A percentile compares a stretch with the other conserved stretches of the same genome.
Evolutionary conservation across 2,797 vertebrate species (phyloP).

Genomic region (Otolemur crassicaudatus): DNA sequence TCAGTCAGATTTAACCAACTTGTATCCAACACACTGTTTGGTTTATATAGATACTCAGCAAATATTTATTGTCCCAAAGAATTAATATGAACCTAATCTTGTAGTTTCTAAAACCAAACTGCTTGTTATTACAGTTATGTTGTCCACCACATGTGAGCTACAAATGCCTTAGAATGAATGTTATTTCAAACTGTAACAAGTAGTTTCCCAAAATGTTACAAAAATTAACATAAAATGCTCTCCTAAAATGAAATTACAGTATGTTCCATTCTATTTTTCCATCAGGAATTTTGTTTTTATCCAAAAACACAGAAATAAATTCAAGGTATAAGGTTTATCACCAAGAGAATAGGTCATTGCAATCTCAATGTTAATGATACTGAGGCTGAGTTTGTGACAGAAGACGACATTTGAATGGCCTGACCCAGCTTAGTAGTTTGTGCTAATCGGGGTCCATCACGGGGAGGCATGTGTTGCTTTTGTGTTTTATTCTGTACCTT

Average conservation of each 20-base stretch:
- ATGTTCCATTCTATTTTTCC: neutral
- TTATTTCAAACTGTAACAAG: slow-evolving; percentile 55
- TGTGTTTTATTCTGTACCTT: neutral
- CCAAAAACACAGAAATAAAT: neutral
- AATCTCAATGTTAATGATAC: neutral
- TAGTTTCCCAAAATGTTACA: slow-evolving; percentile 32
- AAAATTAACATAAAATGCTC: slow-evolving; percentile 29
- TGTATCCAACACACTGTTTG: neutral
- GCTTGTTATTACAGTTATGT: neutral
- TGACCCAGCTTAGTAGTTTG: neutral
- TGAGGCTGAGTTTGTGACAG: neutral
- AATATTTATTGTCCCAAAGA: slow-evolving; percentile 23
- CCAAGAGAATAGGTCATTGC: neutral
- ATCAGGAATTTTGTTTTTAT: slow-evolving; percentile 30
- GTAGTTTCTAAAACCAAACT: slow-evolving; percentile 6
- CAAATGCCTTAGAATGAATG: slow-evolving; percentile 25
- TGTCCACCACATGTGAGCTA: neutral
- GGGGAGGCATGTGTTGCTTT: neutral
- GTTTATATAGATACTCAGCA: neutral
- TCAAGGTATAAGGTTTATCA: neutral
- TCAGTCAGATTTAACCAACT: neutral
- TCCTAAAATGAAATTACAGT: slow-evolving; percentile 8
- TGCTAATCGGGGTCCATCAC: neutral
- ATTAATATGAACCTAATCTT: slow-evolving; percentile 18
- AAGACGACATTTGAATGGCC: neutral